phyloP scores from a whole-genome alignment of 92 coral and sea anemone species.

The Palythoa heliodiscus region DNA sequence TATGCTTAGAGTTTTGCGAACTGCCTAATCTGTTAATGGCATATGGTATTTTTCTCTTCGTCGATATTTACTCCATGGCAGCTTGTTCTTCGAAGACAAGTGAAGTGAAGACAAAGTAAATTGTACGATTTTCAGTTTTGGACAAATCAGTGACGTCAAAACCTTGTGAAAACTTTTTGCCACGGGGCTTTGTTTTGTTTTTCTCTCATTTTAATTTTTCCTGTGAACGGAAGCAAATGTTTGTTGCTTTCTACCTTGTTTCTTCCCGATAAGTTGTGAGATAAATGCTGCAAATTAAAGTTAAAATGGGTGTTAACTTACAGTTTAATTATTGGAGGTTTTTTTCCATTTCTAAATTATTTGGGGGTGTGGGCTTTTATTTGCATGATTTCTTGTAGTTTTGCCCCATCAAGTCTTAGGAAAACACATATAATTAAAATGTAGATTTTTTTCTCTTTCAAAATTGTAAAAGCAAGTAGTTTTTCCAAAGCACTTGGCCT shows the following conservation, averaged over 20 bases:
- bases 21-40: not conserved
- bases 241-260: not conserved
- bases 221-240: not conserved
- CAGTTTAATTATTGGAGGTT: not conserved
- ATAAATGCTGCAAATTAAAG: not conserved
- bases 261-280: not conserved
- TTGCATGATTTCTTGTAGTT: not conserved
- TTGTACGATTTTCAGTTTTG: not conserved
- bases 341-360: not conserved
- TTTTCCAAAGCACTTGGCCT: not conserved
- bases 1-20: not conserved
- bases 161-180: not conserved
- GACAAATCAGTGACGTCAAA: constrained; percentile 5
- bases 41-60: not conserved
- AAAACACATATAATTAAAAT: not conserved
- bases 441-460: not conserved
- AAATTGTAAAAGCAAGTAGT: not conserved
- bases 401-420: not conserved
- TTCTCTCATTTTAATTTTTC: not conserved
- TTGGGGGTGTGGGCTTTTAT: not conserved
- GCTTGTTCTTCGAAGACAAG: not conserved
- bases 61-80: not conserved
- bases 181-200: not conserved
- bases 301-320: not conserved
- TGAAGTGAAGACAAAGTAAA: not conserved